Percentiles rank a stretch among this genome's conserved stretches.
These are phyloP conservation scores for Ectemnius continuus DNA, from an alignment of 2,888 invertebrate species.

Conservation along the genomic window DNA sequence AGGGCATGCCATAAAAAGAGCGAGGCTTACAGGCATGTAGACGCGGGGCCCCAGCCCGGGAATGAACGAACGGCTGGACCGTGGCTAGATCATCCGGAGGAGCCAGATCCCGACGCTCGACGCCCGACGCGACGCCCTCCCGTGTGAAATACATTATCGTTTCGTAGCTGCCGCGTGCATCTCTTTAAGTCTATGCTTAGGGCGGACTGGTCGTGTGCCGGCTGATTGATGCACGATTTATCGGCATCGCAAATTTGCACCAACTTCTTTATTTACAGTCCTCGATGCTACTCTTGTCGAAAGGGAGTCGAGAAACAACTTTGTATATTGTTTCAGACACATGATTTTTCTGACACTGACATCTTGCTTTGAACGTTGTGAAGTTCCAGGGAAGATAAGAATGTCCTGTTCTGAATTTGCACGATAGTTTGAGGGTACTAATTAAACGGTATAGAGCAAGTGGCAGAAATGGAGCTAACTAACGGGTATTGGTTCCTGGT, in stretches of 20 bases:
- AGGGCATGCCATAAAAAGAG: constrained; percentile 62
- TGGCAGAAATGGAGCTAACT: constrained; percentile 13
- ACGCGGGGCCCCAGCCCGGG: constrained; percentile 38
- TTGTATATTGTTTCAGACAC: too few species aligned
- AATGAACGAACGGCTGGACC: constrained; percentile 41
- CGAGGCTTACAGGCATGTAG: constrained; percentile 46
- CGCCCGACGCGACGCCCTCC: constrained; percentile 57
- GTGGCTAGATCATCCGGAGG: constrained; percentile 40
- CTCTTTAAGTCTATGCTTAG: constrained; percentile 35
- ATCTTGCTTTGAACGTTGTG: too few species aligned
- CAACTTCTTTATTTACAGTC: too few species aligned
- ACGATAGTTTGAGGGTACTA: background rate
- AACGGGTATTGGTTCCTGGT: constrained; percentile 13
- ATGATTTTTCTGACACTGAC: too few species aligned
- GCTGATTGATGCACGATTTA: constrained; percentile 50
- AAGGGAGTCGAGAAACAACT: too few species aligned
- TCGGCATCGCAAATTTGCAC: constrained; percentile 44
- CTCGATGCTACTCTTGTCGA: too few species aligned
- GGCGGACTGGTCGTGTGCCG: constrained; percentile 18
- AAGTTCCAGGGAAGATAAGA: too few species aligned
- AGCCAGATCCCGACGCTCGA: constrained; percentile 18
- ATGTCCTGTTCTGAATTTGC: too few species aligned
- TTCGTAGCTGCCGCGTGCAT: constrained; percentile 44
- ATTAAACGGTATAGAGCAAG: constrained; percentile 15
- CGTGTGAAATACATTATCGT: constrained; percentile 68